These are phyloP conservation scores for Phalacrocorax aristotelis DNA, from an alignment of 2,113 vertebrate genomes.

Conservation along the genomic window DNA sequence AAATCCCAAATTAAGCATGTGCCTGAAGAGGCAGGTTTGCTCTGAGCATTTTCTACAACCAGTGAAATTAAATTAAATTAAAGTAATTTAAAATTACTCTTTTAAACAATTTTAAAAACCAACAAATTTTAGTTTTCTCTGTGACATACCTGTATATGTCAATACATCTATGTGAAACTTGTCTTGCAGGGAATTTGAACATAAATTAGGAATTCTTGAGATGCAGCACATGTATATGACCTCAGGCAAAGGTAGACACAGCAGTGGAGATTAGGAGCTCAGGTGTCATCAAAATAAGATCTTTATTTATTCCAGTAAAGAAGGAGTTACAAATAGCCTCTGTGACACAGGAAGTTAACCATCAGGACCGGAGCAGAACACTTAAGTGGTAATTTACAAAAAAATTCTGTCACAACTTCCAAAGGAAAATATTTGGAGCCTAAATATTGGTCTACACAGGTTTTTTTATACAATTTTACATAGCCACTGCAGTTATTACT, in stretches of 20 bases:
- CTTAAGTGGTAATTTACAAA: neutral
- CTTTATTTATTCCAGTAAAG: neutral
- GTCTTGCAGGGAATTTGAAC: neutral
- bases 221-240: neutral
- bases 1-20: neutral
- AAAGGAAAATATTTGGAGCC: neutral
- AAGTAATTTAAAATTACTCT: neutral
- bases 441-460: neutral
- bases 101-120: fast-evolving
- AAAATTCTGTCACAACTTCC: neutral
- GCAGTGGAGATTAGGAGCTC: neutral
- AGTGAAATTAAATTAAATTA: neutral
- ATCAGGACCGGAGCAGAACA: neutral
- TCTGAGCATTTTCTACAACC: neutral
- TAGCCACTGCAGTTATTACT: neutral
- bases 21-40: neutral
- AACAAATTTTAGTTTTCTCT: neutral
- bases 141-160: neutral
- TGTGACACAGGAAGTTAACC: neutral
- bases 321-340: neutral
- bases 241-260: neutral
- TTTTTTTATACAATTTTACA: neutral
- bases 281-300: neutral
- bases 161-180: neutral
- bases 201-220: neutral